These are phyloP conservation scores for Petrophora chlorosata DNA, from an alignment of 2,888 invertebrate species.

Conservation along the genomic window DNA sequence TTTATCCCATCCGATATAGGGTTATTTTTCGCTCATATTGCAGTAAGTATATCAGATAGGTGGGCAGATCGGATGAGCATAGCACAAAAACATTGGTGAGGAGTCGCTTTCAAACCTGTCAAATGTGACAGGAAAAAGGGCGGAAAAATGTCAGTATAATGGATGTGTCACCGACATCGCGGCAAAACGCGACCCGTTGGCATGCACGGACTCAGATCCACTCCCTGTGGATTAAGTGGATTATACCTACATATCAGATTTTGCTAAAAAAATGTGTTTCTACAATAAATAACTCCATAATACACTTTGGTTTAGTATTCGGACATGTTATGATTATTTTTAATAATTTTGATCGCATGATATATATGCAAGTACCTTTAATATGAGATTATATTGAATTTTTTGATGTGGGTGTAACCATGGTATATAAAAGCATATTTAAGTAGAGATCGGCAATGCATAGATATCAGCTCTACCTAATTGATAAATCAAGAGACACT, in stretches of 20 bases:
- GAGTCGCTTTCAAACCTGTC: conserved; percentile 81
- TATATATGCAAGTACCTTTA: too few relatives aligned
- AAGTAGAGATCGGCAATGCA: neutral
- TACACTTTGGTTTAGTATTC: conserved; percentile 13
- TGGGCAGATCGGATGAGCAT: conserved; percentile 55
- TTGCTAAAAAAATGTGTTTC: conserved; percentile 47
- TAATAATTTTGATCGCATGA: too few relatives aligned
- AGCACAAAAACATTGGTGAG: conserved; percentile 69
- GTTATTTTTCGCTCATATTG: conserved; percentile 46
- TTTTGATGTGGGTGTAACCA: neutral
- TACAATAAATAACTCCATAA: conserved; percentile 9
- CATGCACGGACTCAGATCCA: conserved; percentile 63
- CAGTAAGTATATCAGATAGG: conserved; percentile 50
- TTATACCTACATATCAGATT: conserved; percentile 51
- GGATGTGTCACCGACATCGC: conserved; percentile 81
- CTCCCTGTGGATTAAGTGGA: conserved; percentile 68
- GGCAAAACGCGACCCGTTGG: conserved; percentile 68
- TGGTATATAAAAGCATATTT: neutral
- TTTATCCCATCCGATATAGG: conserved; percentile 27
- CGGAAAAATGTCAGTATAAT: conserved; percentile 81
- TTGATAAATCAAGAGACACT: conserved; percentile 8
- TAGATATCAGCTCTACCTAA: too few relatives aligned
- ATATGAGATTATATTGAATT: conserved; percentile 1
- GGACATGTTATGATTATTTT: too few relatives aligned
- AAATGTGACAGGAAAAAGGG: conserved; percentile 82